These are phyloP conservation scores for Takifugu rubripes DNA, from an alignment of 2,797 vertebrate species.

Conservation along the genomic window DNA sequence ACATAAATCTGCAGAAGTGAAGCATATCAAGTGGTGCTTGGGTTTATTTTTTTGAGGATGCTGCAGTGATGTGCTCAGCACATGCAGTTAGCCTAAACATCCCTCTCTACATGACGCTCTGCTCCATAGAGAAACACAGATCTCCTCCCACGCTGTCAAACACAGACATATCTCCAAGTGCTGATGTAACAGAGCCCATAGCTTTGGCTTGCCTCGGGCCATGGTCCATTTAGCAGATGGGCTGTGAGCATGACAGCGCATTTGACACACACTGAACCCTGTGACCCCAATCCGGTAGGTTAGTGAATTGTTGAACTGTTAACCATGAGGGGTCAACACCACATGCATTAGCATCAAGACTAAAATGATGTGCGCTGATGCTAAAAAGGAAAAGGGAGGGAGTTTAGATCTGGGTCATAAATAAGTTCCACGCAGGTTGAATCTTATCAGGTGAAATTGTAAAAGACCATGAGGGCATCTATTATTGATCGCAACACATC, in stretches of 20 bases:
- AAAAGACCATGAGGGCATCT: background rate
- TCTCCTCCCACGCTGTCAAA: conserved; percentile 25
- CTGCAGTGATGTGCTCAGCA: background rate
- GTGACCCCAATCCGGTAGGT: conserved; percentile 17
- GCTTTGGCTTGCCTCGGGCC: conserved; percentile 14
- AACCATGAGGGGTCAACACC: conserved; percentile 13
- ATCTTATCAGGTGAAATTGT: background rate
- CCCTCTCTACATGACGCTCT: background rate
- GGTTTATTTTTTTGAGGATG: conserved; percentile 6
- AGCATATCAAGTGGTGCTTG: conserved; percentile 2
- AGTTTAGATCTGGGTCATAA: background rate
- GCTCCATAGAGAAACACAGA: conserved; percentile 9
- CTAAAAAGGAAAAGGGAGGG: background rate
- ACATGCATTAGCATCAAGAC: conserved; percentile 10
- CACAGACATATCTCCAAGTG: conserved; percentile 17
- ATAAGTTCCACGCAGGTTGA: background rate
- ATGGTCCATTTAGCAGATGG: conserved; percentile 40
- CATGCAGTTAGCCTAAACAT: background rate
- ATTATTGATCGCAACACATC: conserved; percentile 9
- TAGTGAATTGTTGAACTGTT: conserved; percentile 20
- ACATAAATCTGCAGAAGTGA: conserved; percentile 23
- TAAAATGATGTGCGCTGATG: background rate
- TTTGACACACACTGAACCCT: conserved; percentile 22
- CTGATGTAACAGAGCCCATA: conserved; percentile 34
- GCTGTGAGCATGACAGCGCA: conserved; percentile 7